Evolutionary conservation across 2,888 invertebrate species (phyloP).

Genomic region (Nasonovia ribisnigri): DNA sequence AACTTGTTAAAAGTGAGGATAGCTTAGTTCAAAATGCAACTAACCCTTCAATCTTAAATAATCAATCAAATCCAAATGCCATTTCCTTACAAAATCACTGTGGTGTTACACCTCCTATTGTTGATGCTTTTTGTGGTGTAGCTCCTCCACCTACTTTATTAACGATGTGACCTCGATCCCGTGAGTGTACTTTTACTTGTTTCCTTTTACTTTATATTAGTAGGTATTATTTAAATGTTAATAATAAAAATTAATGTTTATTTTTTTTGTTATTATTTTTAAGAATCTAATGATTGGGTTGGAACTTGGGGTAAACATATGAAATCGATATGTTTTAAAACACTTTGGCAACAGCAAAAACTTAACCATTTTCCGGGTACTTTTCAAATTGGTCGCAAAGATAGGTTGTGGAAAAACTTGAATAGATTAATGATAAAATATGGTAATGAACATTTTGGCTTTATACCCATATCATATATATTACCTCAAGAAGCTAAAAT

Average conservation of each 20-base stretch:
- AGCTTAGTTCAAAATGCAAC: slow-evolving; percentile 11
- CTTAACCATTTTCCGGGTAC: slow-evolving; percentile 98
- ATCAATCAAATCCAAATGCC: background rate
- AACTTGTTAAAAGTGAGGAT: slow-evolving; percentile 82
- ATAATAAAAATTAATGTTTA: background rate
- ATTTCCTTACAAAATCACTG: slow-evolving; percentile 37
- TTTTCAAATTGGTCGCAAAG: slow-evolving; percentile 97
- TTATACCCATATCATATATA: slow-evolving; percentile 93
- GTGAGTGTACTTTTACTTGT: background rate
- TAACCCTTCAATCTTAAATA: background rate
- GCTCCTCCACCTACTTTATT: background rate
- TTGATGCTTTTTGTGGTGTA: slow-evolving; percentile 5
- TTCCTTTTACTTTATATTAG: background rate
- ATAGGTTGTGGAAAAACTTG: slow-evolving; percentile 91
- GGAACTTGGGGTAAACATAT: slow-evolving; percentile 99
- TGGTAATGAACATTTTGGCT: slow-evolving; percentile 83
- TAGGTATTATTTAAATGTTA: background rate
- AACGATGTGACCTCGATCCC: slow-evolving; percentile 16
- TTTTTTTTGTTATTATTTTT: slow-evolving; percentile 69
- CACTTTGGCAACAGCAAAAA: slow-evolving; percentile 90
- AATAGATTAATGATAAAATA: slow-evolving; percentile 76
- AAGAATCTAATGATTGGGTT: slow-evolving; percentile 90
- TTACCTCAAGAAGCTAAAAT: slow-evolving; percentile 87
- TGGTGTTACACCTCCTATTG: slow-evolving; percentile 32
- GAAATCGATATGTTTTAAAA: slow-evolving; percentile 90